Evolutionary conservation across 2,113 vertebrate species (phyloP).

Genomic region (Dissostichus mawsoni): DNA sequence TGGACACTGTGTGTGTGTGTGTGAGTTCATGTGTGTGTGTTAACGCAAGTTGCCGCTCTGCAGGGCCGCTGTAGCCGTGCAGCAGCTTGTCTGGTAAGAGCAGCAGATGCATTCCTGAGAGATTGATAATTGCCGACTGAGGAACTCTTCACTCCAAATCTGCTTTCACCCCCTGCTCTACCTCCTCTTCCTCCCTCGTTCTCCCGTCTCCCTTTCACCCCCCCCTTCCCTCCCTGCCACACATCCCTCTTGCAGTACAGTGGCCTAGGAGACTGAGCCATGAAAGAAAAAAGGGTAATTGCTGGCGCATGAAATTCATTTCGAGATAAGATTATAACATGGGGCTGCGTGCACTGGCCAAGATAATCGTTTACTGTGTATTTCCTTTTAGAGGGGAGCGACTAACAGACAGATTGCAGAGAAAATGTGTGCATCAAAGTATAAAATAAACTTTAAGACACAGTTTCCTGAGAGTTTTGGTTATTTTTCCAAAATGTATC

Average conservation of each 20-base stretch:
- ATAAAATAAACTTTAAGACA: background rate
- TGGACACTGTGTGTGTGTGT: background rate
- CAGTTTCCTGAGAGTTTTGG: background rate
- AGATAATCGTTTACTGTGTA: constrained; percentile 29
- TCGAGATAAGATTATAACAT: constrained; percentile 61
- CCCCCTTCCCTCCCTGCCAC: constrained; percentile 10
- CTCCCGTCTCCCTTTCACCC: constrained; percentile 15
- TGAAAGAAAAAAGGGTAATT: constrained; percentile 59
- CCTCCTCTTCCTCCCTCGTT: background rate
- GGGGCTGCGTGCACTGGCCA: constrained; percentile 35
- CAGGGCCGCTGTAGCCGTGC: constrained; percentile 69
- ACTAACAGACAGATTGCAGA: constrained; percentile 10
- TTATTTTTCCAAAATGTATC: background rate
- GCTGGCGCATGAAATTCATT: constrained; percentile 70
- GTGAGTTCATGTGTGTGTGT: constrained; percentile 29
- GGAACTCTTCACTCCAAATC: constrained; percentile 73
- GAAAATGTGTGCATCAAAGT: background rate
- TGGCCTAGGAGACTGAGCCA: constrained; percentile 37
- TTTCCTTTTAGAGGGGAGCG: background rate
- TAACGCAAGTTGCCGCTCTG: constrained; percentile 42
- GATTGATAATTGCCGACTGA: constrained; percentile 81
- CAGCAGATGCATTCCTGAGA: constrained; percentile 79
- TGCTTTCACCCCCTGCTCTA: constrained; percentile 48
- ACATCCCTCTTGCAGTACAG: constrained; percentile 40
- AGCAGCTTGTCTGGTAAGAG: constrained; percentile 78